A percentile compares a stretch with the other conserved stretches of the same genome.
Evolutionary conservation across 92 coral and sea anemone genomes (phyloP).

Genomic region (Actinernus sp.): DNA sequence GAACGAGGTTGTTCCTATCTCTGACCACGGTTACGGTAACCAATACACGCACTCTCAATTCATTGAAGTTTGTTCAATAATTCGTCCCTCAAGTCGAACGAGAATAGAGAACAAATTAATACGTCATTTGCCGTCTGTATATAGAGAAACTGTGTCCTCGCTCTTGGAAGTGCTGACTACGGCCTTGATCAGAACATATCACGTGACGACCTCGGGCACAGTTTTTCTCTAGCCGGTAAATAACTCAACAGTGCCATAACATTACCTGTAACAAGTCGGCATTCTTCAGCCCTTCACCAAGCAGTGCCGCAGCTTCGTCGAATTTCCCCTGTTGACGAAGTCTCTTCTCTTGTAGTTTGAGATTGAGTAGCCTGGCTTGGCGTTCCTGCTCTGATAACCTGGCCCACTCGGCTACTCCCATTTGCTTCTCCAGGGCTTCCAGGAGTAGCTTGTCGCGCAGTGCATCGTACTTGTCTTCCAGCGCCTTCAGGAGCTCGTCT

Average conservation of each 20-base stretch:
- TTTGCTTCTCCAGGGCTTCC: constrained; percentile 92
- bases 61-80: too few relatives aligned
- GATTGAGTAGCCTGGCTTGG: constrained; percentile 86
- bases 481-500: constrained; percentile 90
- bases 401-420: constrained; percentile 95
- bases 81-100: too few relatives aligned
- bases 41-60: too few relatives aligned
- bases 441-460: constrained; percentile 90
- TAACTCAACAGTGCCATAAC: not conserved
- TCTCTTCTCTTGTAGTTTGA: constrained; percentile 88
- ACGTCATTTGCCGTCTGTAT: too few relatives aligned
- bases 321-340: constrained; percentile 93
- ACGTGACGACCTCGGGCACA: not conserved
- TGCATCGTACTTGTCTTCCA: constrained; percentile 94
- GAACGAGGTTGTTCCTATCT: too few relatives aligned
- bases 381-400: constrained; percentile 86
- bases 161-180: not conserved
- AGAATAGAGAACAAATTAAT: too few relatives aligned
- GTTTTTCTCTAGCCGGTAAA: too few relatives aligned
- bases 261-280: constrained; percentile 82
- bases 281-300: constrained; percentile 90
- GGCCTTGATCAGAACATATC: not conserved
- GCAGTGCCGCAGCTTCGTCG: constrained; percentile 87
- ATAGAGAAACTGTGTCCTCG: too few relatives aligned
- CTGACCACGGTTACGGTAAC: too few relatives aligned